Conservation (phyloP, 2,113 vertebrate species). For the Saccopteryx bilineata region DNA sequence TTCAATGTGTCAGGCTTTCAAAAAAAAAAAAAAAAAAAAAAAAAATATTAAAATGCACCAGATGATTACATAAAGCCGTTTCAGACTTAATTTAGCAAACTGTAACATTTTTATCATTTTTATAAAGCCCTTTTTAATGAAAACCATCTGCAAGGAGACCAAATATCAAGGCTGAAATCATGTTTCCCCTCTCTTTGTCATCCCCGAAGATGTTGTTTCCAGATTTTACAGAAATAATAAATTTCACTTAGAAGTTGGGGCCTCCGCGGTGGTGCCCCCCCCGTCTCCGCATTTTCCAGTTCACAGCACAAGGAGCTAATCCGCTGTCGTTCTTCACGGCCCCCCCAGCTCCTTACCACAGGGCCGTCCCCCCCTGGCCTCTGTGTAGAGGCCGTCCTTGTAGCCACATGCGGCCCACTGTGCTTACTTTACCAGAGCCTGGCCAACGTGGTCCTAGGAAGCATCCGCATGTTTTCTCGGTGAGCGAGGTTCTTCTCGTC, state of each 20-base stretch:
- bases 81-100: conserved; percentile 82
- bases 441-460: conserved; percentile 85
- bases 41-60: conserved; percentile 77
- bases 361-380: conserved; percentile 80
- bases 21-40: conserved; percentile 60
- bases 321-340: conserved; percentile 71
- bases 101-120: conserved; percentile 85
- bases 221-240: conserved; percentile 85
- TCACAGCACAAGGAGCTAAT: conserved; percentile 81
- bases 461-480: conserved; percentile 87
- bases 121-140: conserved; percentile 82
- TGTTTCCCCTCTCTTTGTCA: conserved; percentile 79
- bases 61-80: conserved; percentile 75
- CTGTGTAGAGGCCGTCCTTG: conserved; percentile 80
- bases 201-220: conserved; percentile 83
- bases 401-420: conserved; percentile 76
- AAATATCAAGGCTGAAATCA: conserved; percentile 69
- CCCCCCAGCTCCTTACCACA: conserved; percentile 83
- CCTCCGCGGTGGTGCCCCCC: conserved; percentile 77
- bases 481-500: conserved; percentile 85
- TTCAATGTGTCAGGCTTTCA: conserved; percentile 68
- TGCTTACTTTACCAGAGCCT: conserved; percentile 86
- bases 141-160: conserved; percentile 73
- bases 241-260: conserved; percentile 83
- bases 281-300: conserved; percentile 83